A percentile compares a stretch with the other conserved stretches of the same genome.
These are phyloP conservation scores for Cryptus viduatorius DNA, from an alignment of 2,888 invertebrate species.

Conservation along the genomic window DNA sequence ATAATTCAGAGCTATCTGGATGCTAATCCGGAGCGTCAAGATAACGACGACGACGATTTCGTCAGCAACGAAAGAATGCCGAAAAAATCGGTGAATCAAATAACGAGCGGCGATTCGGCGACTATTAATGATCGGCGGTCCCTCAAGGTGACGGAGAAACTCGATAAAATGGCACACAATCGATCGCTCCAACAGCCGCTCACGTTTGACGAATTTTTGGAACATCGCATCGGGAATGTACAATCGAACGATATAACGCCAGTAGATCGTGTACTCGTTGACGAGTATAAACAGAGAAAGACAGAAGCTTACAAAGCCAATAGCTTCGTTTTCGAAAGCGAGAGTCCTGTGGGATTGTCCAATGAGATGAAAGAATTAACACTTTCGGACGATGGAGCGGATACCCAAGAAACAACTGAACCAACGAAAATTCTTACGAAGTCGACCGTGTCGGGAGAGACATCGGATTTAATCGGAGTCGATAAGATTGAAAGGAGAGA, in stretches of 20 bases:
- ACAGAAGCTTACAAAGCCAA: constrained; percentile 40
- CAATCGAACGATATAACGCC: constrained; percentile 64
- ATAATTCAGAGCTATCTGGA: constrained; percentile 67
- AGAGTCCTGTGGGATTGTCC: constrained; percentile 15
- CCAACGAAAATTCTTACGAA: neutral
- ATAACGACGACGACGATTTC: constrained; percentile 74
- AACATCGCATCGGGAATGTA: constrained; percentile 68
- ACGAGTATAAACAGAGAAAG: constrained; percentile 63
- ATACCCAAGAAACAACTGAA: neutral
- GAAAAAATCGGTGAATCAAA: neutral
- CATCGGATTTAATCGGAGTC: neutral
- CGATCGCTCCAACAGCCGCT: constrained; percentile 31
- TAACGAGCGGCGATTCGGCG: neutral
- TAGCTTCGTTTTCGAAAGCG: constrained; percentile 4
- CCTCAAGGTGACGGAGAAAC: neutral
- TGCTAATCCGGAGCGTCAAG: constrained; percentile 68
- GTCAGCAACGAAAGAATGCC: constrained; percentile 76
- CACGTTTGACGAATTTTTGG: constrained; percentile 78
- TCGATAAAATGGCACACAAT: neutral
- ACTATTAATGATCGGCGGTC: neutral
- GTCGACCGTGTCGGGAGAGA: neutral
- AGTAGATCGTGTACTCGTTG: constrained; percentile 74
- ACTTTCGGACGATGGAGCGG: neutral
- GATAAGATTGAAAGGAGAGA: neutral
- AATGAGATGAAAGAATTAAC: constrained; percentile 40